phyloP scores from a whole-genome alignment of 2,888 invertebrate species.

The Asteroscopus sphinx region DNA sequence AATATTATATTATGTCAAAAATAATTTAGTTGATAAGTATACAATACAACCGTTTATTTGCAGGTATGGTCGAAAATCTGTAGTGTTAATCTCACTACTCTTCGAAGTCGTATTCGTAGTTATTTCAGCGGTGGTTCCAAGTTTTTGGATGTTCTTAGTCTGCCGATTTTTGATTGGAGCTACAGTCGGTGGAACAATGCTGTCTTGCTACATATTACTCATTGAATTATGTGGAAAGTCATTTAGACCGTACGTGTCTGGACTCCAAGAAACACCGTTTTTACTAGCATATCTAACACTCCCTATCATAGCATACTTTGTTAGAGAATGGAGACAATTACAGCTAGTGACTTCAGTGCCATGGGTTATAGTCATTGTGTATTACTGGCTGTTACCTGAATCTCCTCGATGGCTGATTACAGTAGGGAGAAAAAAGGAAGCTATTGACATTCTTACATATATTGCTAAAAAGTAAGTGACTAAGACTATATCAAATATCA shows the following conservation, averaged over 20 bases:
- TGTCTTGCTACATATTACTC: constrained; percentile 91
- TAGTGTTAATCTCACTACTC: constrained; percentile 89
- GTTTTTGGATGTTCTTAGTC: constrained; percentile 90
- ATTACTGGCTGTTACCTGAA: constrained; percentile 93
- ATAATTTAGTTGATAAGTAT: too few relatives aligned
- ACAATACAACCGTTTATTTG: constrained; percentile 50
- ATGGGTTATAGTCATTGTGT: constrained; percentile 88
- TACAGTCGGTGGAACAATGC: constrained; percentile 91
- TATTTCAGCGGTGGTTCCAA: constrained; percentile 88
- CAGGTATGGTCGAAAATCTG: constrained; percentile 91
- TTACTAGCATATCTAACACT: constrained; percentile 88
- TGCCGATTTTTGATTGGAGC: constrained; percentile 90
- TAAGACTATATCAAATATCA: neutral
- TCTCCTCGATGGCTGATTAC: constrained; percentile 95
- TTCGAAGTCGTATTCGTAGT: constrained; percentile 88
- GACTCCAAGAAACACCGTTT: constrained; percentile 89
- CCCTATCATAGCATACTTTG: constrained; percentile 90
- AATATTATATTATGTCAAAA: too few relatives aligned
- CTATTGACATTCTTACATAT: constrained; percentile 90
- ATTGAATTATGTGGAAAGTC: constrained; percentile 91
- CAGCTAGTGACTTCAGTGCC: constrained; percentile 89
- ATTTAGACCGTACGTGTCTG: constrained; percentile 88
- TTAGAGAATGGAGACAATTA: constrained; percentile 90
- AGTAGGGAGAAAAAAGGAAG: constrained; percentile 91
- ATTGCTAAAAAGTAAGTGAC: constrained; percentile 89